phyloP scores from a whole-genome alignment of 2,888 invertebrate species.

The Tachystola acroxantha region DNA sequence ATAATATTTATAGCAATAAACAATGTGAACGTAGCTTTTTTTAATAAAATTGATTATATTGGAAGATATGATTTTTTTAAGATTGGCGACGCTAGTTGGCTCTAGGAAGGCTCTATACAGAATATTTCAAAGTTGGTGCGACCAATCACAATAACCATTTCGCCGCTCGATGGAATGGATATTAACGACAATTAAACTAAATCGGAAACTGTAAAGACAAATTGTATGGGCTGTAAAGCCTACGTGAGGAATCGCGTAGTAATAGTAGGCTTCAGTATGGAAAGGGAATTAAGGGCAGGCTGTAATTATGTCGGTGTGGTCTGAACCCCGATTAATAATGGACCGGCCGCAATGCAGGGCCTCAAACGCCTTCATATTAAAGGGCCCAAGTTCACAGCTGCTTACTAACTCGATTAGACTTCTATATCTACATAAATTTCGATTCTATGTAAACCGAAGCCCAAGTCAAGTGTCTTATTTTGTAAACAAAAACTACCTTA shows the following conservation, averaged over 20 bases:
- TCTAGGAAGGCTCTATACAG: too few relatives aligned
- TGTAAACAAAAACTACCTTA: too few relatives aligned
- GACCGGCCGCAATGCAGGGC: constrained; percentile 21
- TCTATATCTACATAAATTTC: not conserved
- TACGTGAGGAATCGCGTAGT: not conserved
- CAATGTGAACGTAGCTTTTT: too few relatives aligned
- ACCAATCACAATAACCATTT: too few relatives aligned
- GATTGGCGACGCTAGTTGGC: too few relatives aligned
- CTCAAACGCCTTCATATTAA: constrained; percentile 5
- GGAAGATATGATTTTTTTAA: too few relatives aligned
- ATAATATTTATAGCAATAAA: too few relatives aligned
- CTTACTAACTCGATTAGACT: not conserved
- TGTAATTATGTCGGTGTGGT: constrained; percentile 23
- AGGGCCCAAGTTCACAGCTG: not conserved
- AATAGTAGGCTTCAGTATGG: not conserved
- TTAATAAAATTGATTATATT: too few relatives aligned
- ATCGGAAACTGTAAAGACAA: constrained; percentile 1
- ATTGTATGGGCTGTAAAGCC: not conserved
- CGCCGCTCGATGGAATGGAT: not conserved
- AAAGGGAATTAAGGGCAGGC: constrained; percentile 20
- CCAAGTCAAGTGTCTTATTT: too few relatives aligned
- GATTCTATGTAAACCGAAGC: too few relatives aligned
- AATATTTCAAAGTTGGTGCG: too few relatives aligned
- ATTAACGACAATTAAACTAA: not conserved
- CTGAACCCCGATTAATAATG: constrained; percentile 21